Conservation (phyloP, 2,888 invertebrate genomes). For the Eupithecia exiguata region DNA sequence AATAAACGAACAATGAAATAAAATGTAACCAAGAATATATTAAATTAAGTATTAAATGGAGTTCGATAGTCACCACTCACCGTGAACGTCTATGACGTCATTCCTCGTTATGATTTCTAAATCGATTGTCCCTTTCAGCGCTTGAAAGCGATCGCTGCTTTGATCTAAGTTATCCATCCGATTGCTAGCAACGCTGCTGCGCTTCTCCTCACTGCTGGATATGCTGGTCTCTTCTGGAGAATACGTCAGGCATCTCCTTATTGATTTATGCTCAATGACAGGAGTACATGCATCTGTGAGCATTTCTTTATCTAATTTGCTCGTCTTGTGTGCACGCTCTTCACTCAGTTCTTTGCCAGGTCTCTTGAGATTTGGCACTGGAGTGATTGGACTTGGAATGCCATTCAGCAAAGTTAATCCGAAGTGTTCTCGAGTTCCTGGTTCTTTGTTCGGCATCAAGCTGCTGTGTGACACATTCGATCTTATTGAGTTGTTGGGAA, state of each 20-base stretch:
- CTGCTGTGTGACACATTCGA: conserved; percentile 77
- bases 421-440: conserved; percentile 70
- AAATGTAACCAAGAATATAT: conserved; percentile 8
- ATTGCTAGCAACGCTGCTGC: conserved; percentile 80
- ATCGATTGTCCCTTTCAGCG: conserved; percentile 85
- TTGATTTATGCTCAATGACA: conserved; percentile 76
- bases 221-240: conserved; percentile 82
- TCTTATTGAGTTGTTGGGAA: conserved; percentile 57
- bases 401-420: conserved; percentile 78
- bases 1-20: conserved; percentile 43
- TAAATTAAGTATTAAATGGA: conserved; percentile 30
- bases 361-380: conserved; percentile 71
- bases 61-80: conserved; percentile 85
- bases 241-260: conserved; percentile 84
- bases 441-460: conserved; percentile 63
- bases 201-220: conserved; percentile 81
- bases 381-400: conserved; percentile 81
- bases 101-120: conserved; percentile 84
- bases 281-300: conserved; percentile 71
- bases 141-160: conserved; percentile 68
- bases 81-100: conserved; percentile 87
- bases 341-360: conserved; percentile 74
- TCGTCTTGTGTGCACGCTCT: conserved; percentile 77
- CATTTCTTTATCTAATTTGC: conserved; percentile 80
- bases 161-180: conserved; percentile 58